Conservation (phyloP, 2,888 invertebrate genomes). For the Scrobipalpa atriplicella region DNA sequence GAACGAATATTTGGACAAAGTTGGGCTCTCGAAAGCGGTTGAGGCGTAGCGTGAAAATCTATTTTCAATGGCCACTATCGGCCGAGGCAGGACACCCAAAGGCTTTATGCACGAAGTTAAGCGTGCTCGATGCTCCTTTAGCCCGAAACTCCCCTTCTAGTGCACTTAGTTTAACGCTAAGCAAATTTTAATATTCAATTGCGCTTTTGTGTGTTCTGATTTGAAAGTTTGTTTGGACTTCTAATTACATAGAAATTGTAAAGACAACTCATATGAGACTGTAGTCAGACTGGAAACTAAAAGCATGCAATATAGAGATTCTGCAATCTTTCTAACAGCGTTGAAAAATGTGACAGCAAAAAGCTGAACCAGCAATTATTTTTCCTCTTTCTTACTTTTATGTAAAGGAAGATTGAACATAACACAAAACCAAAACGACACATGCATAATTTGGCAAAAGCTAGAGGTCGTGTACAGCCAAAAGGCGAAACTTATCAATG, state of each 20-base stretch:
- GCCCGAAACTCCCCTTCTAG: slow-evolving; percentile 63
- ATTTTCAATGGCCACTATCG: slow-evolving; percentile 82
- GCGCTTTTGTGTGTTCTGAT: slow-evolving; percentile 52
- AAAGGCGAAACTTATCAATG: slow-evolving; percentile 53
- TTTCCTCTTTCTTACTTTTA: background rate
- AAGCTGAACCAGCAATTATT: background rate
- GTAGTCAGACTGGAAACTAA: background rate
- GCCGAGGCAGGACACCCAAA: slow-evolving; percentile 71
- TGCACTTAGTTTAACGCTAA: slow-evolving; percentile 70
- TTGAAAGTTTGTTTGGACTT: slow-evolving; percentile 21
- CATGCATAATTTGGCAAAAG: slow-evolving; percentile 9
- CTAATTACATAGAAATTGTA: slow-evolving; percentile 11
- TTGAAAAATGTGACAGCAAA: no score
- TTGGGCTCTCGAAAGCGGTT: slow-evolving; percentile 64
- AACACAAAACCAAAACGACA: background rate
- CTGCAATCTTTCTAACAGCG: no score
- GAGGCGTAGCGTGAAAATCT: slow-evolving; percentile 79
- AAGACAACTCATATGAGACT: slow-evolving; percentile 6
- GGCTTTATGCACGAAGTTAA: slow-evolving; percentile 75
- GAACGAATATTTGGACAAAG: slow-evolving; percentile 70
- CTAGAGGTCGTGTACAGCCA: slow-evolving; percentile 28
- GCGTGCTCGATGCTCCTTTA: slow-evolving; percentile 67
- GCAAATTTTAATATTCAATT: slow-evolving; percentile 82
- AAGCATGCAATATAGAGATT: background rate
- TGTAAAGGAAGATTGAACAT: background rate